These are phyloP conservation scores for Troides aeacus DNA, from an alignment of 2,888 invertebrate genomes.

Conservation along the genomic window DNA sequence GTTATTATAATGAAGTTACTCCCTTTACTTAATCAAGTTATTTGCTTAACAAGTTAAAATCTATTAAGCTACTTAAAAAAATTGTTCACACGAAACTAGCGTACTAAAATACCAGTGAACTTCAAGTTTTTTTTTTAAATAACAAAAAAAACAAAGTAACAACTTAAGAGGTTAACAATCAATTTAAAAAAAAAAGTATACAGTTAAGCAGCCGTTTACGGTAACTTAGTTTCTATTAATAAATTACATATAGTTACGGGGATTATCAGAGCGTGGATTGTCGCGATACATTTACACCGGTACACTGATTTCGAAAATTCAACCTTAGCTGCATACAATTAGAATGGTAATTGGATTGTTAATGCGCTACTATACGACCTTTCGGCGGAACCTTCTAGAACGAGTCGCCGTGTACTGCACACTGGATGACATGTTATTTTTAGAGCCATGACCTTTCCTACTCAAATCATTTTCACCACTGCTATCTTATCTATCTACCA, in stretches of 20 bases:
- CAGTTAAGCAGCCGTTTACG: constrained; percentile 23
- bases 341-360: constrained; percentile 6
- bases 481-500: no score
- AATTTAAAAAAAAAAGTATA: constrained; percentile 21
- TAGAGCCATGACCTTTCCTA: constrained; percentile 11
- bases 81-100: background rate
- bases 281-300: constrained; percentile 29
- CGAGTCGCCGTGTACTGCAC: background rate
- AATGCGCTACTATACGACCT: constrained; percentile 3
- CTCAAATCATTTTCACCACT: no score
- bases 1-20: no score
- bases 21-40: background rate
- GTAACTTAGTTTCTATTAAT: constrained; percentile 30
- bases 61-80: background rate
- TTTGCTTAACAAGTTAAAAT: background rate
- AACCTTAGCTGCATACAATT: constrained; percentile 4
- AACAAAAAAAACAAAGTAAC: background rate
- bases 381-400: background rate
- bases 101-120: background rate
- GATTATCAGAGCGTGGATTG: constrained; percentile 37
- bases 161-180: constrained; percentile 14
- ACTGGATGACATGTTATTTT: constrained; percentile 17
- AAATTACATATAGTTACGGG: constrained; percentile 26
- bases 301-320: background rate
- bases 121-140: background rate